phyloP scores from a whole-genome alignment of 2,113 vertebrate genomes.

The Pygoscelis antarcticus region DNA sequence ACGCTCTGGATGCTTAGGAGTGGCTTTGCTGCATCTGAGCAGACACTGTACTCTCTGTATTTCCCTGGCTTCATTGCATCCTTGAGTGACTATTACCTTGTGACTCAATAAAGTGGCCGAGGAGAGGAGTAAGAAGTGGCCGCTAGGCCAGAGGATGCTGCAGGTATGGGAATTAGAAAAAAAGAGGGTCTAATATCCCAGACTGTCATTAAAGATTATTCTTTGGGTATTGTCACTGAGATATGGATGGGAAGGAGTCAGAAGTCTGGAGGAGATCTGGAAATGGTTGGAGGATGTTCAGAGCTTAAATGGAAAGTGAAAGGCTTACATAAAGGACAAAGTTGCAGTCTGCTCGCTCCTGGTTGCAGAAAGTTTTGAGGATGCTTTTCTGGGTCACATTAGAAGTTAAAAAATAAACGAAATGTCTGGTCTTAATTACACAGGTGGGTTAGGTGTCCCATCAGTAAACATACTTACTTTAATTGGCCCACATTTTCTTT shows the following conservation, averaged over 20 bases:
- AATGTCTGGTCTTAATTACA: neutral
- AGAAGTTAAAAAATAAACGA: neutral
- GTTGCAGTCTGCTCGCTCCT: accelerated
- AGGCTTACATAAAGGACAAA: neutral
- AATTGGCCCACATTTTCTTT: neutral
- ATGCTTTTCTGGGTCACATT: neutral
- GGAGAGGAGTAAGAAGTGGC: neutral
- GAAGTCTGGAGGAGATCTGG: neutral
- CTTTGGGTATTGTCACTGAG: neutral
- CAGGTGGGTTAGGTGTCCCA: neutral
- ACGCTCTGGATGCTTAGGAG: neutral
- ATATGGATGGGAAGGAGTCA: neutral
- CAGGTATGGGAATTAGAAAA: neutral
- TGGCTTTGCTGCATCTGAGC: neutral
- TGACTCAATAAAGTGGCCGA: neutral
- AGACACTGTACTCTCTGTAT: neutral
- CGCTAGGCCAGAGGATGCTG: neutral
- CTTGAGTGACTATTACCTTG: neutral
- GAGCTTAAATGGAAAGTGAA: neutral
- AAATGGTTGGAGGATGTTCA: neutral
- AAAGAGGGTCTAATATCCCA: neutral
- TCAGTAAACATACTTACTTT: neutral
- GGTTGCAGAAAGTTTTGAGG: neutral
- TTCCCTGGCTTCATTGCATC: neutral
- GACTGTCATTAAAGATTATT: neutral